Conservation (phyloP, 30 jellyfish, hydroid and myxozoan genomes). For the Pseudorhiza aurosa region DNA sequence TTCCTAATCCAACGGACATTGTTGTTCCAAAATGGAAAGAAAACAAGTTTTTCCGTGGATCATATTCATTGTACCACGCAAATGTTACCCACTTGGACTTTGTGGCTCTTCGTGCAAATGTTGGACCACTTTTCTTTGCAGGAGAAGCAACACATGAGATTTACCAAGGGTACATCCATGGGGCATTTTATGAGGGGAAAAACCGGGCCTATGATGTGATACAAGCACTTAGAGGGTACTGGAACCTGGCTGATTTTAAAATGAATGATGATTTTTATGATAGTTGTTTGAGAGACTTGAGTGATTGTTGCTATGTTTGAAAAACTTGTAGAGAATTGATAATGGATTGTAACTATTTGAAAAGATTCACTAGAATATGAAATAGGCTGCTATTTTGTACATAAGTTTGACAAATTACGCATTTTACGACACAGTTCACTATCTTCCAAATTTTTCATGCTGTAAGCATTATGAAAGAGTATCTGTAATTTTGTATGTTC, state of each 20-base stretch:
- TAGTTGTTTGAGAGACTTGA: conserved; percentile 43
- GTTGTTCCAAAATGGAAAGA: conserved; percentile 51
- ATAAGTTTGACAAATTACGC: too few relatives aligned
- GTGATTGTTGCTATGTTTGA: conserved; percentile 29
- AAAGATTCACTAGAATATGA: too few relatives aligned
- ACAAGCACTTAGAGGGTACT: conserved; percentile 13
- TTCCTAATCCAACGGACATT: conserved; percentile 33
- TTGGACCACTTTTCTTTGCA: conserved; percentile 70
- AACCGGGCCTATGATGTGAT: conserved; percentile 55
- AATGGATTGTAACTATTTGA: too few relatives aligned
- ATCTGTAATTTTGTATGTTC: too few relatives aligned
- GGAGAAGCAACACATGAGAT: conserved; percentile 73
- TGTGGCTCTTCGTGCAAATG: conserved; percentile 46
- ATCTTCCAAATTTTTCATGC: too few relatives aligned
- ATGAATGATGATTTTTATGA: conserved; percentile 20
- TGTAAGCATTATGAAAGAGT: too few relatives aligned
- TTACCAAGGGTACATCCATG: conserved; percentile 65
- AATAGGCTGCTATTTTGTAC: too few relatives aligned
- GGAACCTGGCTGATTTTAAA: neutral
- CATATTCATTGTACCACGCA: conserved; percentile 46
- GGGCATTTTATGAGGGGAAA: conserved; percentile 57
- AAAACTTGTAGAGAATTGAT: too few relatives aligned
- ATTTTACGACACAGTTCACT: too few relatives aligned
- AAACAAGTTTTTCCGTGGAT: conserved; percentile 50
- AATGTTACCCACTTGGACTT: conserved; percentile 11